Evolutionary conservation across 2,113 vertebrate genomes (phyloP).

Genomic region (Conger conger): DNA sequence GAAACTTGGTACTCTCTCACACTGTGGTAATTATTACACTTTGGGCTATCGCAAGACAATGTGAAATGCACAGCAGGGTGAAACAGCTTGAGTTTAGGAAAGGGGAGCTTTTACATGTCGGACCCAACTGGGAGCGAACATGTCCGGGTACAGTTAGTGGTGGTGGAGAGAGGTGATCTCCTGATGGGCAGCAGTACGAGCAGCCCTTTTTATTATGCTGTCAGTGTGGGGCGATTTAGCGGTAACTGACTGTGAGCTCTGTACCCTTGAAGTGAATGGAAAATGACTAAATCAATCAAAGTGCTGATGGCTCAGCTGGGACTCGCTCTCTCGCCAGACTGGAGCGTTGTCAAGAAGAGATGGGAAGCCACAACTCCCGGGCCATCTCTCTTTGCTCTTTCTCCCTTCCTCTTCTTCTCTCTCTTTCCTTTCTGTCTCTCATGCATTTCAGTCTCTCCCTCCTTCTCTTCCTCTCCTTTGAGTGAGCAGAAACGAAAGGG

Average conservation of each 20-base stretch:
- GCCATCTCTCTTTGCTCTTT: not conserved
- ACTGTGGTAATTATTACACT: conserved; percentile 73
- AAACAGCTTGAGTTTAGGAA: not conserved
- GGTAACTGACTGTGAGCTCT: conserved; percentile 50
- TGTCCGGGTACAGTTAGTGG: conserved; percentile 11
- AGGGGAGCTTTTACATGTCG: not conserved
- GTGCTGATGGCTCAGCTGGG: not conserved
- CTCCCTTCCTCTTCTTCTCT: not conserved
- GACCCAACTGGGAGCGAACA: not conserved
- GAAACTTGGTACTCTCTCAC: conserved; percentile 66
- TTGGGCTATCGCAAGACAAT: conserved; percentile 22
- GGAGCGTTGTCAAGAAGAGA: not conserved
- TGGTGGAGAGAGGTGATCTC: conserved; percentile 41
- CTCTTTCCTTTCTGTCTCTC: not conserved
- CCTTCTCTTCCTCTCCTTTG: not conserved
- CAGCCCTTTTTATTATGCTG: conserved; percentile 48
- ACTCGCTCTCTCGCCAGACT: not conserved
- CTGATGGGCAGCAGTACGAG: conserved; percentile 45
- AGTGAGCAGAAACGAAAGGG: not conserved
- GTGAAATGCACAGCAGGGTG: not conserved
- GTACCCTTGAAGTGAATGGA: conserved; percentile 62
- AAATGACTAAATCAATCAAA: conserved; percentile 46
- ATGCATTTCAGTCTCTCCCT: not conserved
- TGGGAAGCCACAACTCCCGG: not conserved
- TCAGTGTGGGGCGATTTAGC: conserved; percentile 54